phyloP scores from a whole-genome alignment of 2,113 vertebrate genomes.

The Noturus placidus region DNA sequence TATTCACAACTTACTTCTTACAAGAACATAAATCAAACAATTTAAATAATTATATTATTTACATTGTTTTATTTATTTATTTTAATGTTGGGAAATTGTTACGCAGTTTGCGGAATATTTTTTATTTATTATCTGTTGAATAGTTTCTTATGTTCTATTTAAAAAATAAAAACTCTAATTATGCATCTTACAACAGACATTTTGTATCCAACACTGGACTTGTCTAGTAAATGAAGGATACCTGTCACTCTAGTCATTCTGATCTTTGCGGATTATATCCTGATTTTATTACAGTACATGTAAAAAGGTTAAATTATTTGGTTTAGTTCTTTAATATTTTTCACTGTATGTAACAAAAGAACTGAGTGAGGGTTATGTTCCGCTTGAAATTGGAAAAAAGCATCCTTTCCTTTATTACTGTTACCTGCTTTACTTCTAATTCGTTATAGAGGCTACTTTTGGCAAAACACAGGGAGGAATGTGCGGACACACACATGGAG shows the following conservation, averaged over 20 bases:
- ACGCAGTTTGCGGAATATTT: not conserved
- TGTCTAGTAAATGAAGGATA: not conserved
- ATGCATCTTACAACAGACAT: not conserved
- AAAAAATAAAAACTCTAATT: too few relatives aligned
- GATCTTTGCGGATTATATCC: not conserved
- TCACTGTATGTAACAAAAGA: not conserved
- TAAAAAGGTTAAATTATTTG: not conserved
- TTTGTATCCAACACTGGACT: not conserved
- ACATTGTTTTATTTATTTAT: too few relatives aligned
- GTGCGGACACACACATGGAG: slow-evolving; percentile 33
- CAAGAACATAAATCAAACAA: not conserved
- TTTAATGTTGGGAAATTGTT: not conserved
- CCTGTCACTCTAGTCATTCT: not conserved
- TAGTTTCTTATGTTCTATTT: not conserved
- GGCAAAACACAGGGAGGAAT: not conserved
- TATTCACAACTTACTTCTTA: not conserved
- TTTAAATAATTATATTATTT: too few relatives aligned
- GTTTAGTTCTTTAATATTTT: not conserved
- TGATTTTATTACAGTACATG: not conserved
- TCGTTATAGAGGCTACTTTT: not conserved
- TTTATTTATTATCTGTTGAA: not conserved
- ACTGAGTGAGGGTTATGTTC: not conserved
- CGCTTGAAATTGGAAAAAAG: not conserved
- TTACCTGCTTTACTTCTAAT: not conserved
- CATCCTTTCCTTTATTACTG: not conserved